Conservation (phyloP, 2,113 vertebrate species). For the Trematocara unimaculatum region DNA sequence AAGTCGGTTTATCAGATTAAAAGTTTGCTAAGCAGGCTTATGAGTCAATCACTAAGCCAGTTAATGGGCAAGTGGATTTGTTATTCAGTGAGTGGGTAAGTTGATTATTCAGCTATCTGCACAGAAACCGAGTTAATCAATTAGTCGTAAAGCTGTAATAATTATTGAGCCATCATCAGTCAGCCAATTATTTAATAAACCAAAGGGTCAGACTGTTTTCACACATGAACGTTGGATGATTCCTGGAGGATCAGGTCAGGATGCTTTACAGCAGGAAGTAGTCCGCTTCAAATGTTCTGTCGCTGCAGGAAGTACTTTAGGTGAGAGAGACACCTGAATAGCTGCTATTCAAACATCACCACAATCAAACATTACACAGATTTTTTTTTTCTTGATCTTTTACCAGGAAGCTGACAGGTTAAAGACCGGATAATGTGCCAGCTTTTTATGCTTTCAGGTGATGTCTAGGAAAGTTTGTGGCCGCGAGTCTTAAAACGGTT, state of each 20-base stretch:
- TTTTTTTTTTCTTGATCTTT: not conserved
- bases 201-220: not conserved
- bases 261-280: not conserved
- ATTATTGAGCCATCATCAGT: not conserved
- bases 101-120: not conserved
- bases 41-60: not conserved
- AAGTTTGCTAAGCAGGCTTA: not conserved
- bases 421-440: not conserved
- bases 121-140: not conserved
- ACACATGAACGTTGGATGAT: not conserved
- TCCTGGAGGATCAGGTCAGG: not conserved
- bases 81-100: not conserved
- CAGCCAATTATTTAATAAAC: not conserved
- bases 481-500: not conserved
- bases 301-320: not conserved
- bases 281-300: not conserved
- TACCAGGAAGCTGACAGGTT: not conserved
- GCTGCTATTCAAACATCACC: not conserved
- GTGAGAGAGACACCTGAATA: not conserved
- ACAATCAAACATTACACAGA: not conserved
- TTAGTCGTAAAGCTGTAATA: not conserved
- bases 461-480: not conserved
- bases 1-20: not conserved
- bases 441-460: accelerated
- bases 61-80: not conserved